These are phyloP conservation scores for Anguilla rostrata DNA, from an alignment of 2,113 vertebrate species.

Conservation along the genomic window DNA sequence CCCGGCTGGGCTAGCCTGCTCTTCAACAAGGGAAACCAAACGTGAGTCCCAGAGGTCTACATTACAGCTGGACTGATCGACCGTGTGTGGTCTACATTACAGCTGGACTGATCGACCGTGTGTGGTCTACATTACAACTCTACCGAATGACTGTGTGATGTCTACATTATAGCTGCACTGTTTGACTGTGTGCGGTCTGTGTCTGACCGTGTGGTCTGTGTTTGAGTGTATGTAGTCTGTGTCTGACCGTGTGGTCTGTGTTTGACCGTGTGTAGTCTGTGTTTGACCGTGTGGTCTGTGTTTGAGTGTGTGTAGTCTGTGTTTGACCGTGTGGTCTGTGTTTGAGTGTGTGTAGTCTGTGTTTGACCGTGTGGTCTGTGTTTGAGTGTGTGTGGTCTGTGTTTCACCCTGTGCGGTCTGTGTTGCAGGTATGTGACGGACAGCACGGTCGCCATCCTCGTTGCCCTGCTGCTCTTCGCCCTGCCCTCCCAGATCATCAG, in stretches of 20 bases:
- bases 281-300: background rate
- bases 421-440: slow-evolving; percentile 77
- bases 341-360: background rate
- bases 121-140: too few relatives aligned
- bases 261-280: background rate
- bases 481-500: slow-evolving; percentile 71
- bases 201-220: background rate
- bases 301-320: background rate
- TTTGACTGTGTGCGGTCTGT: too few relatives aligned
- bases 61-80: too few relatives aligned
- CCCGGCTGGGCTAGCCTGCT: slow-evolving; percentile 78
- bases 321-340: background rate
- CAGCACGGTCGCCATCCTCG: slow-evolving; percentile 80
- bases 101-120: too few relatives aligned
- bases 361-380: background rate
- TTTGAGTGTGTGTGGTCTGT: background rate
- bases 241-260: background rate
- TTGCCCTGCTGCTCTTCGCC: slow-evolving; percentile 79
- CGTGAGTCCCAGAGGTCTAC: slow-evolving; percentile 63
- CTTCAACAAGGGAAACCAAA: slow-evolving; percentile 54
- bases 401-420: background rate
- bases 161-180: too few relatives aligned
- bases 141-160: too few relatives aligned
- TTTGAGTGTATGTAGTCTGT: background rate
- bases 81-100: background rate